Evolutionary conservation across 2,888 invertebrate genomes (phyloP).

Genomic region (Agonopterix subpropinquella): DNA sequence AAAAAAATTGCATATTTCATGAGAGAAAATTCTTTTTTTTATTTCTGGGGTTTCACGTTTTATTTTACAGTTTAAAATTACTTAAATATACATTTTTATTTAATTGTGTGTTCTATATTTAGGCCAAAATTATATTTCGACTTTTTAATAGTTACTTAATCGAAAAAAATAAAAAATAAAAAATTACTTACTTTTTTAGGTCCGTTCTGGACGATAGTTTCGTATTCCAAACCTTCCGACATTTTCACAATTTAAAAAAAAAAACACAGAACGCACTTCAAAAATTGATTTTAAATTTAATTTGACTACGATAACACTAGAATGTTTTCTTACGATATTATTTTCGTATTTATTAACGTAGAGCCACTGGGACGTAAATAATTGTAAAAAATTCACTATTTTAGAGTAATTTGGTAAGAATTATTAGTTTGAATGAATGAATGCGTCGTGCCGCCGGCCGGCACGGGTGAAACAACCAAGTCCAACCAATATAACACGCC

Average conservation of each 20-base stretch:
- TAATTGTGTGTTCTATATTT: too few relatives aligned
- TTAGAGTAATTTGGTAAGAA: constrained; percentile 35
- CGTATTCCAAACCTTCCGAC: constrained; percentile 79
- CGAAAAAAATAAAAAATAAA: constrained; percentile 15
- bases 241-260: constrained; percentile 51
- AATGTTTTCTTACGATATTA: constrained; percentile 11
- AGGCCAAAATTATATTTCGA: too few relatives aligned
- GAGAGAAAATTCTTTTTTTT: too few relatives aligned
- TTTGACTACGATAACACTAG: constrained; percentile 36
- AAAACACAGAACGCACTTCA: constrained; percentile 43
- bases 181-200: constrained; percentile 77
- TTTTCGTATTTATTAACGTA: constrained; percentile 6
- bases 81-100: too few relatives aligned
- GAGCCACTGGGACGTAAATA: neutral
- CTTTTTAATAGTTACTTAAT: too few relatives aligned
- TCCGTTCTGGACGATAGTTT: constrained; percentile 78
- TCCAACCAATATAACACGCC: constrained; percentile 46
- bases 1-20: neutral
- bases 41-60: too few relatives aligned
- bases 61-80: too few relatives aligned
- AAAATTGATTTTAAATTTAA: constrained; percentile 18
- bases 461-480: constrained; percentile 48
- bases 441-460: constrained; percentile 52
- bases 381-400: neutral
- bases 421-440: constrained; percentile 38